Base-by-base conservation (phyloP, 2,113 vertebrate species). In the Microtus richardsoni region DNA sequence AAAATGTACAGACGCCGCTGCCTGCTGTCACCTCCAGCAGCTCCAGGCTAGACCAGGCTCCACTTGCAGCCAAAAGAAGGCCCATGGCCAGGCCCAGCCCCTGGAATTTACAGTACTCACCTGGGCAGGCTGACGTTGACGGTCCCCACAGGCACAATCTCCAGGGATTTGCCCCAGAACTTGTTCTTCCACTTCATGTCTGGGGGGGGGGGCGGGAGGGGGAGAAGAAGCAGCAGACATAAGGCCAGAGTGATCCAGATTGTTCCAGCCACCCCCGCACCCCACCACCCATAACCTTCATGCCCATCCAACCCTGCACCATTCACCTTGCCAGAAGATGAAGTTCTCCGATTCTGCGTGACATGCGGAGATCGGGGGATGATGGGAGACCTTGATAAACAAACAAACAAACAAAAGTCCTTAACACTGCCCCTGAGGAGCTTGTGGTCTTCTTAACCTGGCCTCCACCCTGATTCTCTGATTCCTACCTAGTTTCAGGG, bases 101-200 rank as follows among this genome's bases (percentile, higher is more conserved):
- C 66, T 4, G 60, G 68, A 21, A 30, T 6, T 28, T 19, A 30
- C n/a, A 2, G 70, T 6, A 82, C 98, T 98, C 97, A 99, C 99
- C 97, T 99, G 80, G 99, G 99, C 90, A 99, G 98, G 6, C 97
- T 94, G 54, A 99, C 99, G 0, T 99, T 99, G 94, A 99, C 99
- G 10, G 98, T 98, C 80, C 99, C 99, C 84, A 98, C 87, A 0
- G 99, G 99, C 92, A 99, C 98, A 0, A 99, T 99, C 98, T 99
- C 99, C 90, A 99, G 89, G 0, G 99, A 99, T 89, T 99, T 99
- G 24, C 99, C 99, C 99, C 99, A 99, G 95, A 99, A 99, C 96
- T 99, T 99, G 98, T 99, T 98, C 98, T 99, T 99, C 99, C 99
- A 99, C 91, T 99, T 99, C 98, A 99, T 99, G 97, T 99, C 99